Base-by-base conservation (phyloP, 2,888 invertebrate genomes). In the Panorpa germanica region DNA sequence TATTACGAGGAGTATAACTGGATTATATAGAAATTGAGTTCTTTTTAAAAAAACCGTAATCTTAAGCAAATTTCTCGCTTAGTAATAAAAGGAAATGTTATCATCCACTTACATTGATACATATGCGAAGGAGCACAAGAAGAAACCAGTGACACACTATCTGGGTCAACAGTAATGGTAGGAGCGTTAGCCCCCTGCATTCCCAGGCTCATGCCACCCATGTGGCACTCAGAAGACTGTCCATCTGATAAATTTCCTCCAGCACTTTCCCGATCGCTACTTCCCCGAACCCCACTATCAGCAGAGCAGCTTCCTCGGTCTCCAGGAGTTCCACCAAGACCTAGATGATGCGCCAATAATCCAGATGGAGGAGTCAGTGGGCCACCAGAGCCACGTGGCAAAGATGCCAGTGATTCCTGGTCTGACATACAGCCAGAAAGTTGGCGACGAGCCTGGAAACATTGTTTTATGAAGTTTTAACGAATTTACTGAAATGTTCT, bases 231-330 rank as follows among this genome's bases (percentile, higher is more conserved):
- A n/a, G n/a, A n/a, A 31, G 53, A 54, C 18, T 52, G 46, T 17
- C 82, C 78, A 42, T 78, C 76, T 36, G 77, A 78, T 8, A 69
- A 65, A 28, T 81, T 80, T 3, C 80, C 80, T 9, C 77, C 77
- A 11, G 74, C 73, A 42, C 73, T 74, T 44, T 76, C 75, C 18
- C 74, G 57, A 48, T 85, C 85, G 43, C 82, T 82, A 52, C 77
- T 80, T 38, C 61, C 73, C 44, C 83, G 63, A 11, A 83, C 75
- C 4, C 82, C 83, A 14, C 82, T 82, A 51, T 85, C 85, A 9
- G 82, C 82, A 44, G 81, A 81, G 56, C 81, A 81, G 44, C 81
- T 81, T 37, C 81, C 81, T 23, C 82, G 60, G 48, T 82, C 82
- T 2, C 70, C 70, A 2, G 63, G 61, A 45, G 45, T 46, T 39